Conservation (phyloP, 2,113 vertebrate genomes). For the Sinocyclocheilus anophthalmus region DNA sequence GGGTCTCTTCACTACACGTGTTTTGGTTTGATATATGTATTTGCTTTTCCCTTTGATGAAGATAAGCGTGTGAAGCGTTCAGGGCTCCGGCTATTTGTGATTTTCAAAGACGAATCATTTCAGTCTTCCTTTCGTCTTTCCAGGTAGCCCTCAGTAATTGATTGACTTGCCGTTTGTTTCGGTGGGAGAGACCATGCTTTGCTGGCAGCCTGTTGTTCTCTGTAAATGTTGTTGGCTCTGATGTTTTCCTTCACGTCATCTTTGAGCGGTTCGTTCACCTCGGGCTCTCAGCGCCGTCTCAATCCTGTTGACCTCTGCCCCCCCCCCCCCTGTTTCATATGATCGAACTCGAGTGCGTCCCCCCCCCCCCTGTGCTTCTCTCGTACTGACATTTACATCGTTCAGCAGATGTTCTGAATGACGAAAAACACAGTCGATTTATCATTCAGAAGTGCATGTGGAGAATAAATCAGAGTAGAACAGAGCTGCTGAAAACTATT, state of each 20-base stretch:
- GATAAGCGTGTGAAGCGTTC: neutral
- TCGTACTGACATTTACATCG: neutral
- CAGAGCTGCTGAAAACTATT: too few relatives aligned
- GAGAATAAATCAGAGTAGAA: too few relatives aligned
- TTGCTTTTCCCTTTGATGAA: neutral
- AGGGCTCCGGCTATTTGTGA: neutral
- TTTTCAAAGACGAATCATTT: neutral
- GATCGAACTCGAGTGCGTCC: too few relatives aligned
- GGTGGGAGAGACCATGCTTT: too few relatives aligned
- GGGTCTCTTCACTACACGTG: neutral
- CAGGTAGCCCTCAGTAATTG: neutral
- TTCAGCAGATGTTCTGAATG: neutral
- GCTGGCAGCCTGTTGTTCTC: neutral
- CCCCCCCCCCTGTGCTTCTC: neutral
- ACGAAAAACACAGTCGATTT: neutral
- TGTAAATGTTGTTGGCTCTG: neutral
- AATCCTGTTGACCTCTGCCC: neutral
- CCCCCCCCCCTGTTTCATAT: too few relatives aligned
- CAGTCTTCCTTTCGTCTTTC: neutral
- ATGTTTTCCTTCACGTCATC: neutral
- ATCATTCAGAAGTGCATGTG: too few relatives aligned
- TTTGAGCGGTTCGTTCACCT: neutral
- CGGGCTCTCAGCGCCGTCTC: too few relatives aligned
- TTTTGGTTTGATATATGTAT: constrained; percentile 3
- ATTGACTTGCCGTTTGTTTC: neutral